Evolutionary conservation across 2,113 vertebrate species (phyloP).

Genomic region (Anthoscopus minutus): DNA sequence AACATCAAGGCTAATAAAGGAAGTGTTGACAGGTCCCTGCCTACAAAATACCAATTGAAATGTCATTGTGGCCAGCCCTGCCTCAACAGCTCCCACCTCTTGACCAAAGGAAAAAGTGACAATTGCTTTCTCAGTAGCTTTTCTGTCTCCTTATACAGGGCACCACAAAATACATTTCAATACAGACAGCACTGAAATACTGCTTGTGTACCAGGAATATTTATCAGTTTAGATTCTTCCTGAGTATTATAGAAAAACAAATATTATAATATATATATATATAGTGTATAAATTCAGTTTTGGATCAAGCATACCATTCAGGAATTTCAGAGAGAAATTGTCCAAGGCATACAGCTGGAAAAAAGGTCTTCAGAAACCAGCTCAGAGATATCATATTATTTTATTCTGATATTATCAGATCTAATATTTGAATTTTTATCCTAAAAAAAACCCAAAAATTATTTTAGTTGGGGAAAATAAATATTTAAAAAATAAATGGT

Average conservation of each 20-base stretch:
- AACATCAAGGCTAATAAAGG: neutral
- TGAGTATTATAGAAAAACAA: neutral
- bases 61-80: neutral
- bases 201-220: neutral
- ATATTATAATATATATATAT: neutral
- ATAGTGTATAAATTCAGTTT: neutral
- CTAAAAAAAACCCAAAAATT: neutral
- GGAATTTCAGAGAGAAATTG: neutral
- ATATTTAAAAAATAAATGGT: fast-evolving
- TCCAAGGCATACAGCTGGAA: neutral
- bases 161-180: neutral
- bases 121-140: neutral
- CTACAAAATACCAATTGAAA: neutral
- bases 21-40: neutral
- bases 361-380: neutral
- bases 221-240: neutral
- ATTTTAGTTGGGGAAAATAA: fast-evolving
- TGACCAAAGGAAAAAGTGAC: neutral
- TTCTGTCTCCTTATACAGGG: neutral
- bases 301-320: neutral
- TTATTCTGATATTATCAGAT: neutral
- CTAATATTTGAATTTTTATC: neutral
- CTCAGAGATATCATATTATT: neutral
- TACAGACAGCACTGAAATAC: neutral
- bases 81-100: neutral